Base-by-base conservation (phyloP, 2,113 vertebrate genomes). In the Calyptommatus sinebrachiatus region DNA sequence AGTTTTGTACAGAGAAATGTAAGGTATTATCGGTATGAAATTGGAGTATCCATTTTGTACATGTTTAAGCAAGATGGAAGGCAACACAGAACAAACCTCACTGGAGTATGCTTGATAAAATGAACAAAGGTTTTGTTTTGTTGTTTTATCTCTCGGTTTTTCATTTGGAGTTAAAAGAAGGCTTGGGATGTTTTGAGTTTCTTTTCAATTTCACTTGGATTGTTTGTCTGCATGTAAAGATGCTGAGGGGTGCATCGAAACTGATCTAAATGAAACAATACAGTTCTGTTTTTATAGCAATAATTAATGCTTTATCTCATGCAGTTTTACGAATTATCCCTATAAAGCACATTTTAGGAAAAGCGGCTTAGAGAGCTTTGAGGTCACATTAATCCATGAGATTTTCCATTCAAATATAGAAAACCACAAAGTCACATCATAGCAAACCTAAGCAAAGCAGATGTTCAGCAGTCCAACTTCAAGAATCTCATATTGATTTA, bases 291-390 rank as follows among this genome's bases (percentile, higher is more conserved):
- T 88, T 87, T 81, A 0, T 77, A 10, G 41, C 1, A 63, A 90
- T 91, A 92, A 85, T 89, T 80, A 85, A 87, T 20, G 53, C 85
- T 90, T 77, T 76, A 75, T 83, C 83, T 89, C 21, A 6, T 82
- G 85, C 68, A 83, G 76, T 65, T 85, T 79, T 80, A 83, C 5
- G 1, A 79, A 77, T 1, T 84, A 90, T 88, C 84, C 79, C 70
- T 83, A 84, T 35, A 66, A 31, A 76, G 79, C 53, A 57, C 53
- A 1, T 89, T 81, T 87, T 75, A 84, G 68, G 71, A 68, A 82
- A 89, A 88, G 83, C 90, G 74, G 87, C 86, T 91, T 88, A 87
- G 75, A 0, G 53, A 46, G 84, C 81, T 89, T 90, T 87, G 73
- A 82, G 90, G 76, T 73, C 77, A 85, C 85, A 46, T 75, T 89